Evolutionary conservation across 2,888 invertebrate genomes (phyloP), one percentile per base, ranked within the genome.

Genomic region (Smittia aterrima): DNA sequence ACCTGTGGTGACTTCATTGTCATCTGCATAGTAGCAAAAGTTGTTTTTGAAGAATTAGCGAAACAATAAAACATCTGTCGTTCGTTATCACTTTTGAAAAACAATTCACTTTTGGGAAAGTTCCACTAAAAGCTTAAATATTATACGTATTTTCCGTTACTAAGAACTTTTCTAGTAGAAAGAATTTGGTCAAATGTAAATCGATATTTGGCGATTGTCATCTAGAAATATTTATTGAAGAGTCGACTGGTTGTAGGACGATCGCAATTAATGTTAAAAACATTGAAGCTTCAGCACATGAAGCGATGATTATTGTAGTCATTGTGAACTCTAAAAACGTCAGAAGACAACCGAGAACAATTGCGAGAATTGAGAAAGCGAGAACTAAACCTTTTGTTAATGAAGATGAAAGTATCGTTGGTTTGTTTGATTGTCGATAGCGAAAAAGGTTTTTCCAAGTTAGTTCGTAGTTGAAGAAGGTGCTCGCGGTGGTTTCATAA

Each of bases 391-490:
- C 13, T 18, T 83, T 83, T n/a, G 84, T 85, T 18, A 86, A 79
- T 64, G 81, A 79, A 1, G 85, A 78, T 0, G 84, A 82, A 32
- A 82, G 79, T 77, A 79, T 83, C 7, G 85, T 85, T 9, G 86
- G 70, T 81, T 80, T n/a, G 6, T 58, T 22, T 6, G 22, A 58
- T n/a, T 1, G 18, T 22, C 22, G 3, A 6, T 22, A 22, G 2
- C 22, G 18, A 22, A 58, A 58, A 18, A 22, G 18, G 6, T 58
- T 7, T 22, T 22, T 58, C 58, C 58, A 58, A 11, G 47, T 47
- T 11, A 47, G 11, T 4, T n/a, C 9, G n/a, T 16, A 16, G 32
- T 84, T 76, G 85, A 84, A 74, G 84, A 85, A 68, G 1, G 11
- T 40, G 4, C 1, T 7, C 32, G 32, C 32, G 32, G 7, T 11